phyloP scores from a whole-genome alignment of 2,797 vertebrate genomes.

The Molossus alvarezi region DNA sequence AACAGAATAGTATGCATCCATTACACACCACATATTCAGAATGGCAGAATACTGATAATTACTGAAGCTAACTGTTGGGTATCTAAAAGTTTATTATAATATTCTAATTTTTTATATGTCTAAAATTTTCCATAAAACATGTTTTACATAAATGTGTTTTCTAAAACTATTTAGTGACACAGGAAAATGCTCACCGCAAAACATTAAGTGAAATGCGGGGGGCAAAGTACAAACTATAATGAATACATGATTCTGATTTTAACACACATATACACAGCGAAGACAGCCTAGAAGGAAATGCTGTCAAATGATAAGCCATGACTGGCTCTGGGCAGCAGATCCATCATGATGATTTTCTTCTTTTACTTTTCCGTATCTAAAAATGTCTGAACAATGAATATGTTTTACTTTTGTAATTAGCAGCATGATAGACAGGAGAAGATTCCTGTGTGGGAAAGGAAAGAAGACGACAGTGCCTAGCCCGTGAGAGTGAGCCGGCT shows the following conservation, averaged over 20 bases:
- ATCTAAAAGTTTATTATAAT: background rate
- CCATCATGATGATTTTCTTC: background rate
- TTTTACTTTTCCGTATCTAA: conserved; percentile 50
- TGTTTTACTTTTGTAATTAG: background rate
- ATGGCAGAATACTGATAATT: background rate
- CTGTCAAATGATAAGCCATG: background rate
- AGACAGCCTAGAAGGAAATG: background rate
- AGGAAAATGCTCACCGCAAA: background rate
- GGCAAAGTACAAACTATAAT: background rate
- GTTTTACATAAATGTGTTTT: conserved; percentile 40
- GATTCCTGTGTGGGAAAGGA: background rate
- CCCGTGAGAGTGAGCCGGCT: background rate
- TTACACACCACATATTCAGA: background rate
- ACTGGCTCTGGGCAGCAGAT: background rate
- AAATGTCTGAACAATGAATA: background rate
- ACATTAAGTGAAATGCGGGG: background rate
- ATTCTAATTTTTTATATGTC: background rate
- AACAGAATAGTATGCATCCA: background rate
- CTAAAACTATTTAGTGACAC: conserved; percentile 1
- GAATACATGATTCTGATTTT: background rate
- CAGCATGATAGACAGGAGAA: conserved; percentile 7
- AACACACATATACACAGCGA: background rate
- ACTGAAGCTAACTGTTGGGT: background rate
- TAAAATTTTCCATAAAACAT: conserved; percentile 46
- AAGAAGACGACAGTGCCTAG: background rate